These are phyloP conservation scores for Paramuricea clavata DNA, from an alignment of 92 coral and sea anemone species.

Conservation along the genomic window DNA sequence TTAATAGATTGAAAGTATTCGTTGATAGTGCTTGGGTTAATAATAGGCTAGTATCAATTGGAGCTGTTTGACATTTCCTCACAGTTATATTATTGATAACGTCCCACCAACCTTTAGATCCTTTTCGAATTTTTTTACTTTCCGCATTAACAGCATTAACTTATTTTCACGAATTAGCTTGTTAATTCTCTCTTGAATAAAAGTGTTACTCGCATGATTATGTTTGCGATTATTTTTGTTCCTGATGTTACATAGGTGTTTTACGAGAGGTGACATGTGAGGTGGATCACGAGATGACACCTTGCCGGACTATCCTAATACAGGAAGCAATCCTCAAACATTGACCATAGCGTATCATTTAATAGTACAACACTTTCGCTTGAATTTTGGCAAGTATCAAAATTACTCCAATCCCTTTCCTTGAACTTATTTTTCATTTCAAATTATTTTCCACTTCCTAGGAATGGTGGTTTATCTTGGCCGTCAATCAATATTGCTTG, in stretches of 20 bases:
- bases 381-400: slow-evolving; percentile 40
- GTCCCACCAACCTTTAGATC: slow-evolving; percentile 72
- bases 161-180: slow-evolving; percentile 56
- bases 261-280: slow-evolving; percentile 65
- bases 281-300: slow-evolving; percentile 71
- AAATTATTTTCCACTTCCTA: no score
- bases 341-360: slow-evolving; percentile 37
- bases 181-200: slow-evolving; percentile 57
- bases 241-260: slow-evolving; percentile 64
- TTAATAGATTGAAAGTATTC: slow-evolving; percentile 58
- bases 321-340: slow-evolving; percentile 65
- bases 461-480: no score
- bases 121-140: slow-evolving; percentile 51
- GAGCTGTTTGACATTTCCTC: slow-evolving; percentile 46
- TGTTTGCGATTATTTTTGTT: slow-evolving; percentile 45
- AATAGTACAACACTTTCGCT: slow-evolving; percentile 48
- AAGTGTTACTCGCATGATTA: slow-evolving; percentile 3
- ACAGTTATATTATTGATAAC: slow-evolving; percentile 66
- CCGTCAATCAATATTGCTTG: no score
- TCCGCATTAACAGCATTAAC: slow-evolving; percentile 58
- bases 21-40: slow-evolving; percentile 53
- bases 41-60: slow-evolving; percentile 48
- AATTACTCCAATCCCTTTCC: slow-evolving; percentile 56
- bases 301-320: slow-evolving; percentile 55
- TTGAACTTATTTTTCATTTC: no score